Conservation (phyloP, 2,113 vertebrate genomes). For the Mirza zaza region DNA sequence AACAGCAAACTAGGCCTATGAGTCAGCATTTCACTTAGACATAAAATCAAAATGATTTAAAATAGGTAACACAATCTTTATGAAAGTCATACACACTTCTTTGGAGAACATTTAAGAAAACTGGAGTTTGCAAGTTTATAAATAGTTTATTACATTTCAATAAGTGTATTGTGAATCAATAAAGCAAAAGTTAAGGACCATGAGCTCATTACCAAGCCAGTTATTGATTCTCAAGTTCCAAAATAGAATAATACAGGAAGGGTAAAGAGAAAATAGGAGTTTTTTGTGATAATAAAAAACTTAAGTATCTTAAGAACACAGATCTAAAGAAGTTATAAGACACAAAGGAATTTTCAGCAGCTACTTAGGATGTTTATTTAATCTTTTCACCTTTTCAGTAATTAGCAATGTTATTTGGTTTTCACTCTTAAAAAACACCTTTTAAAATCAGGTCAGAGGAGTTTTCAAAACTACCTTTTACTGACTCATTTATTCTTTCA, state of each 20-base stretch:
- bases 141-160: slow-evolving; percentile 79
- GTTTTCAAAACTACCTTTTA: slow-evolving; percentile 56
- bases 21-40: slow-evolving; percentile 72
- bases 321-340: background rate
- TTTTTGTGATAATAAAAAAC: slow-evolving; percentile 28
- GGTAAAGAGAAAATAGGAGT: slow-evolving; percentile 46
- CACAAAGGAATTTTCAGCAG: slow-evolving; percentile 11
- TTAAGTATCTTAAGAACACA: slow-evolving; percentile 24
- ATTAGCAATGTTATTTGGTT: slow-evolving; percentile 23
- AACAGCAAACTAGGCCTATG: slow-evolving; percentile 70
- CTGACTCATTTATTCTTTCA: slow-evolving; percentile 21
- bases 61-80: slow-evolving; percentile 66
- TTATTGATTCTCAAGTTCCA: slow-evolving; percentile 71
- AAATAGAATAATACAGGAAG: slow-evolving; percentile 69
- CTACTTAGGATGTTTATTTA: slow-evolving; percentile 42
- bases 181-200: slow-evolving; percentile 78
- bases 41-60: slow-evolving; percentile 77
- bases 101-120: slow-evolving; percentile 74
- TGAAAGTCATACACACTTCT: slow-evolving; percentile 66
- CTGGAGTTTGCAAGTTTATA: slow-evolving; percentile 71
- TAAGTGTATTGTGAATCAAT: slow-evolving; percentile 82
- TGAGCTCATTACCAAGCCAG: slow-evolving; percentile 68
- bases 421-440: slow-evolving; percentile 28
- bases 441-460: slow-evolving; percentile 9
- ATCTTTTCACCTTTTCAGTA: slow-evolving; percentile 39